These are phyloP conservation scores for Odontamblyopus rebecca DNA, from an alignment of 2,797 vertebrate genomes.

Conservation along the genomic window DNA sequence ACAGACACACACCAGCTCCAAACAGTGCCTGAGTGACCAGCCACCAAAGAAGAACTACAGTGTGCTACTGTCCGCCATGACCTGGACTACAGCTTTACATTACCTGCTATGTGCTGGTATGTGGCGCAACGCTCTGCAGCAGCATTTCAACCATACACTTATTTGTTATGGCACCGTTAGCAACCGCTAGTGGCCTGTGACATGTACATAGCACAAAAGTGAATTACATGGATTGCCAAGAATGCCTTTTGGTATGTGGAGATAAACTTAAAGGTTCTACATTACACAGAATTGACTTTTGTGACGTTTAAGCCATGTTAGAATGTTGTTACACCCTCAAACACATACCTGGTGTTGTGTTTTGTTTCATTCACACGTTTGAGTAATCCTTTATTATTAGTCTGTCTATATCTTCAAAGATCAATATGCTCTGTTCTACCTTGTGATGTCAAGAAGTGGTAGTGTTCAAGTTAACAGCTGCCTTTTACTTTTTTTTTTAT, in stretches of 20 bases:
- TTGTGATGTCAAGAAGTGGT: too few relatives aligned
- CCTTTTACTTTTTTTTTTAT: too few relatives aligned
- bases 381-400: too few relatives aligned
- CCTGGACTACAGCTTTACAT: slow-evolving; percentile 40
- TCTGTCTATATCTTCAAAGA: too few relatives aligned
- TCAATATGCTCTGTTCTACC: too few relatives aligned
- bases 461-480: too few relatives aligned
- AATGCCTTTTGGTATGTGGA: not conserved
- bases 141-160: slow-evolving; percentile 17
- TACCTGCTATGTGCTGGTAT: slow-evolving; percentile 27
- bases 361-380: too few relatives aligned
- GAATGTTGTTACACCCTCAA: too few relatives aligned
- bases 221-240: not conserved
- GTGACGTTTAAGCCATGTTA: too few relatives aligned
- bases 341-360: too few relatives aligned
- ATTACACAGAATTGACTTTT: too few relatives aligned
- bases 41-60: slow-evolving; percentile 65
- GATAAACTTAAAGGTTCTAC: not conserved
- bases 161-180: slow-evolving; percentile 8
- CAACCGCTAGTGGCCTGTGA: slow-evolving; percentile 12
- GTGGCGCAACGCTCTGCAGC: slow-evolving; percentile 10
- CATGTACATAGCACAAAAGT: slow-evolving; percentile 8
- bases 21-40: slow-evolving; percentile 63
- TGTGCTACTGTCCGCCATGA: slow-evolving; percentile 61
- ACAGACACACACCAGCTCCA: slow-evolving; percentile 69